These are phyloP conservation scores for Nephrotoma appendiculata DNA, from an alignment of 2,888 invertebrate species.

Conservation along the genomic window DNA sequence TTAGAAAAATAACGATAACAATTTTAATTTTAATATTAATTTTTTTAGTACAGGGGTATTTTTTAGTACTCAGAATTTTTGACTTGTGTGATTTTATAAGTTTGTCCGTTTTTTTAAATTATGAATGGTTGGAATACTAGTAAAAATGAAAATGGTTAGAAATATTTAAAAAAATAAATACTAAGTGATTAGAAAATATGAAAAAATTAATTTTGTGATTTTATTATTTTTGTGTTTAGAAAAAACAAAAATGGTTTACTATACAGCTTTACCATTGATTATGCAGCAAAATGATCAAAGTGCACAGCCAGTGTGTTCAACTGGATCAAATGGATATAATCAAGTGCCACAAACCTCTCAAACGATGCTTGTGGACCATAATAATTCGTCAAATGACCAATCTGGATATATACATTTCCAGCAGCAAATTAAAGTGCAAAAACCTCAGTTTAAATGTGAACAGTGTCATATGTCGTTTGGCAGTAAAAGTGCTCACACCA, in stretches of 20 bases:
- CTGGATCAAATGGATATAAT: slow-evolving; percentile 19
- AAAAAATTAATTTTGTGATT: neutral
- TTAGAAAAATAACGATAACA: neutral
- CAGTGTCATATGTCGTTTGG: slow-evolving; percentile 61
- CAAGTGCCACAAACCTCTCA: slow-evolving; percentile 18
- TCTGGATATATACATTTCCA: slow-evolving; percentile 5
- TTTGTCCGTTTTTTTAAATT: neutral
- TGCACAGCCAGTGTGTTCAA: slow-evolving; percentile 22
- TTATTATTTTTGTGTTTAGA: slow-evolving; percentile 17
- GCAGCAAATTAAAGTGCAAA: slow-evolving; percentile 18
- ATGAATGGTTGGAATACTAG: neutral
- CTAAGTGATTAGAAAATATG: neutral
- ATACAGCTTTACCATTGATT: slow-evolving; percentile 28
- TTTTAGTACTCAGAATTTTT: neutral
- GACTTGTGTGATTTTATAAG: neutral
- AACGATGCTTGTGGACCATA: slow-evolving; percentile 9
- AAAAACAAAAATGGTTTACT: slow-evolving; percentile 31
- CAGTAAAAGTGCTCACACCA: slow-evolving; percentile 60
- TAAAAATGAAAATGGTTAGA: neutral
- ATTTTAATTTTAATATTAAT: neutral
- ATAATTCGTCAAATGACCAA: neutral
- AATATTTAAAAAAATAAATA: neutral
- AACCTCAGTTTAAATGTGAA: slow-evolving; percentile 46
- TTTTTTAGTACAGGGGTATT: neutral
- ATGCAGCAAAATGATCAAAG: slow-evolving; percentile 27